phyloP scores from a whole-genome alignment of 2,113 vertebrate species.

The Parus major region DNA sequence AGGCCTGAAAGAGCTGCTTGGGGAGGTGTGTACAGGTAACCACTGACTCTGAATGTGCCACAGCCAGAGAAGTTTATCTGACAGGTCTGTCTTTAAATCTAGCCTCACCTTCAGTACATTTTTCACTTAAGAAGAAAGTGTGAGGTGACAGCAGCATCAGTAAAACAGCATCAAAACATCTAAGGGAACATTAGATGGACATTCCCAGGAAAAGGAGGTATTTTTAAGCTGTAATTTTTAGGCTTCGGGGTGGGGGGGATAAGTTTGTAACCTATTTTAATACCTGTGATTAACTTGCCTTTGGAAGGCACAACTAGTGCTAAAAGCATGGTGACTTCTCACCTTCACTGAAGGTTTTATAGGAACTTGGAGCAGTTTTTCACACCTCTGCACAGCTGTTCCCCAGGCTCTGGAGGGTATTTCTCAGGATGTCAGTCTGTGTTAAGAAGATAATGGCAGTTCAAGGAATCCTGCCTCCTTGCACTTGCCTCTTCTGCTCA shows the following conservation, averaged over 20 bases:
- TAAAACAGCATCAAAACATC: not conserved
- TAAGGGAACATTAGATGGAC: not conserved
- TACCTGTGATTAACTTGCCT: not conserved
- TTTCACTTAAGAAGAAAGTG: not conserved
- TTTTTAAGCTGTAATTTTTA: not conserved
- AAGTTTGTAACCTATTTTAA: not conserved
- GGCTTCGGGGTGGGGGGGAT: not conserved
- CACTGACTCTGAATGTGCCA: not conserved
- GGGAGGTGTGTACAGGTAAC: not conserved
- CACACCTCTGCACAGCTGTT: not conserved
- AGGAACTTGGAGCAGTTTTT: not conserved
- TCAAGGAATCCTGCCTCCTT: not conserved
- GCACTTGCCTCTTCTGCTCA: rapidly evolving
- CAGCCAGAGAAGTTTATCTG: not conserved
- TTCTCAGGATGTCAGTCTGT: not conserved
- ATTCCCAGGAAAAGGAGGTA: not conserved
- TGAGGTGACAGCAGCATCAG: not conserved
- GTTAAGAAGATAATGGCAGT: not conserved
- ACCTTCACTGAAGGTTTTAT: not conserved
- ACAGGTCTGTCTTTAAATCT: not conserved
- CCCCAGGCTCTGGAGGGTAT: not conserved
- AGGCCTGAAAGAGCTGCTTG: not conserved
- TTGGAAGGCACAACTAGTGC: not conserved
- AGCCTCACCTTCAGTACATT: not conserved
- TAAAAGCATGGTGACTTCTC: not conserved